Evolutionary conservation across 1,140 invertebrate genomes (phyloP).

Genomic region (Chelonus insularis): DNA sequence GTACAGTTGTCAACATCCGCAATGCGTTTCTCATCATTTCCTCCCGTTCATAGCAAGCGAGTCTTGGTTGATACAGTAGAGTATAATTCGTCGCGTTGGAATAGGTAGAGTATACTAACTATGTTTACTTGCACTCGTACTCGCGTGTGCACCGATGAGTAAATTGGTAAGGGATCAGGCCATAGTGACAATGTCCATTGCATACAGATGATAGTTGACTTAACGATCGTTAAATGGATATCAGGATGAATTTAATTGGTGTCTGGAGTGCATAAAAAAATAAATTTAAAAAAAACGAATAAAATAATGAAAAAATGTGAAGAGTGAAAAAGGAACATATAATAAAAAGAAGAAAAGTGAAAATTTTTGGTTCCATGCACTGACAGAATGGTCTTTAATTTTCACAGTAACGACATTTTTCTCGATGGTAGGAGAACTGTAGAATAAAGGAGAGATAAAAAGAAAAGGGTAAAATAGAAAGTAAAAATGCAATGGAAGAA

Average conservation of each 20-base stretch:
- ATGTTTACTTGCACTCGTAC: constrained; percentile 2
- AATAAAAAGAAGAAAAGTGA: background rate
- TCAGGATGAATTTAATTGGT: background rate
- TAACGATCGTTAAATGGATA: background rate
- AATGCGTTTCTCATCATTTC: background rate
- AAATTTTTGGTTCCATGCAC: background rate
- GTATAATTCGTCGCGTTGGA: background rate
- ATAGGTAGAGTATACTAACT: background rate
- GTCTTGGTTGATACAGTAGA: background rate
- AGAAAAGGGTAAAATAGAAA: background rate
- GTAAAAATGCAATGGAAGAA: background rate
- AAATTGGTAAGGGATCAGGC: constrained; percentile 1
- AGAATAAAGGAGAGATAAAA: background rate
- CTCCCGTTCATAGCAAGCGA: background rate
- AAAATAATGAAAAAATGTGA: too few relatives aligned
- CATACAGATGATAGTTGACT: background rate
- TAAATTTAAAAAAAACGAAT: background rate
- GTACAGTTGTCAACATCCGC: too few relatives aligned
- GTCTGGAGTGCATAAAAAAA: background rate
- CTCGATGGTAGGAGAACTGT: background rate
- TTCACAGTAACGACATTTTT: background rate
- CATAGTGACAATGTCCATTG: constrained; percentile 1
- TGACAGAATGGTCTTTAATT: background rate
- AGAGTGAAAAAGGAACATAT: too few relatives aligned
- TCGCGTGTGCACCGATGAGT: background rate